phyloP scores from a whole-genome alignment of 2,888 invertebrate species.

The Cryptus armator region DNA sequence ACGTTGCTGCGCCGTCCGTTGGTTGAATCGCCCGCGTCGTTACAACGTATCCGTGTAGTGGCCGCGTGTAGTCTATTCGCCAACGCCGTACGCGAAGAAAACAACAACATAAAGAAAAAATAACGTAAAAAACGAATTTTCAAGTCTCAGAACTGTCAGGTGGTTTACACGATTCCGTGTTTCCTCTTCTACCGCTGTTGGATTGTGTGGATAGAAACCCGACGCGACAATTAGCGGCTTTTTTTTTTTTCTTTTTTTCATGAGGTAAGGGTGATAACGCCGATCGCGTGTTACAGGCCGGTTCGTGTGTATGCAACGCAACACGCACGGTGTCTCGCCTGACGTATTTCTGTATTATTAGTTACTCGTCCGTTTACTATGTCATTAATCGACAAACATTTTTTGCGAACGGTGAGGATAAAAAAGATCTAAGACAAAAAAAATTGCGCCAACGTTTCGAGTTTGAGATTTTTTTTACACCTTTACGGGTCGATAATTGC shows the following conservation, averaged over 20 bases:
- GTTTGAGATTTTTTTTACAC: not conserved
- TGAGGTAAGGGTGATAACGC: slow-evolving; percentile 5
- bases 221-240: slow-evolving; percentile 20
- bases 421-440: not conserved
- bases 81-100: not conserved
- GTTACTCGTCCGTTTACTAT: slow-evolving; percentile 12
- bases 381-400: slow-evolving; percentile 12
- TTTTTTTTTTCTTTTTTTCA: slow-evolving; percentile 17
- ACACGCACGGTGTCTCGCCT: slow-evolving; percentile 19
- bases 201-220: slow-evolving; percentile 26
- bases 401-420: not conserved
- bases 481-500: not conserved
- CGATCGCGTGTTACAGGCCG: slow-evolving; percentile 15
- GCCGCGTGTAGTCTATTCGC: not conserved
- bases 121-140: not conserved
- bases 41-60: slow-evolving; percentile 9
- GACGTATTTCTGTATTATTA: slow-evolving; percentile 17
- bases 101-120: not conserved
- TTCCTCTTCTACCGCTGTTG: not conserved
- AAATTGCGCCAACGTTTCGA: not conserved
- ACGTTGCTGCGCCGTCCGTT: slow-evolving; percentile 33
- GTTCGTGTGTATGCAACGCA: slow-evolving; percentile 13
- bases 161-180: slow-evolving; percentile 11
- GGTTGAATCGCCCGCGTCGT: slow-evolving; percentile 32
- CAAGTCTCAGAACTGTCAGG: slow-evolving; percentile 46